These are phyloP conservation scores for Sceliomorpha sp. DNA, from an alignment of 2,888 invertebrate species.

Conservation along the genomic window DNA sequence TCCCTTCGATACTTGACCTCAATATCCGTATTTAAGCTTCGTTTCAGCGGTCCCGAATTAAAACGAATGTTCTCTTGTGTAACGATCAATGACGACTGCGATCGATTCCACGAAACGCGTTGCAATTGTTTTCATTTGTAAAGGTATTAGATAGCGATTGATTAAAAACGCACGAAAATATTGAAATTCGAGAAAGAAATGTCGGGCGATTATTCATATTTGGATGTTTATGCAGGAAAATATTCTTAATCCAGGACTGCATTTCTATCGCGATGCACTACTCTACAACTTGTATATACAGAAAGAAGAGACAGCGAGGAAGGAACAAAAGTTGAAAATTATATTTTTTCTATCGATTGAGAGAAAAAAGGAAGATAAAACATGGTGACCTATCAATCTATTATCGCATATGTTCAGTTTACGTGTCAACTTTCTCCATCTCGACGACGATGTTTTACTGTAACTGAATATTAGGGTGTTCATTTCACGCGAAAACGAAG, in stretches of 20 bases:
- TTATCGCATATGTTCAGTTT: slow-evolving; percentile 61
- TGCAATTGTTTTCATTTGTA: too few relatives aligned
- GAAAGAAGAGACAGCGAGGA: slow-evolving; percentile 67
- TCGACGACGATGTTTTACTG: slow-evolving; percentile 41
- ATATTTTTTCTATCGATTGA: slow-evolving; percentile 79
- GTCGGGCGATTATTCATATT: too few relatives aligned
- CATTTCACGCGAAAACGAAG: slow-evolving; percentile 42
- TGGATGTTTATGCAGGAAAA: too few relatives aligned
- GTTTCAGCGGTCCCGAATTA: slow-evolving; percentile 66
- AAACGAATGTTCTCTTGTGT: too few relatives aligned
- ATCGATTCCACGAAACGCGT: too few relatives aligned
- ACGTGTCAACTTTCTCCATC: slow-evolving; percentile 40
- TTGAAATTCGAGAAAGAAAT: too few relatives aligned
- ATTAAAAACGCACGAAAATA: too few relatives aligned
- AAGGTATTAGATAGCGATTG: too few relatives aligned
- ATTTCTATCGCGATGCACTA: slow-evolving; percentile 73
- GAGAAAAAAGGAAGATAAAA: slow-evolving; percentile 64
- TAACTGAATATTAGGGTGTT: slow-evolving; percentile 12
- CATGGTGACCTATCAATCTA: slow-evolving; percentile 75
- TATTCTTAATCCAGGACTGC: slow-evolving; percentile 59
- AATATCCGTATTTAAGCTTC: slow-evolving; percentile 74
- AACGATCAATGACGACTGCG: too few relatives aligned
- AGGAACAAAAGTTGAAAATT: slow-evolving; percentile 74
- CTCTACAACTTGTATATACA: slow-evolving; percentile 79
- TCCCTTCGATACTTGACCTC: slow-evolving; percentile 59